A percentile compares a stretch with the other conserved stretches of the same genome.
phyloP scores from a whole-genome alignment of 2,113 vertebrate genomes.

The Cathartes aura region DNA sequence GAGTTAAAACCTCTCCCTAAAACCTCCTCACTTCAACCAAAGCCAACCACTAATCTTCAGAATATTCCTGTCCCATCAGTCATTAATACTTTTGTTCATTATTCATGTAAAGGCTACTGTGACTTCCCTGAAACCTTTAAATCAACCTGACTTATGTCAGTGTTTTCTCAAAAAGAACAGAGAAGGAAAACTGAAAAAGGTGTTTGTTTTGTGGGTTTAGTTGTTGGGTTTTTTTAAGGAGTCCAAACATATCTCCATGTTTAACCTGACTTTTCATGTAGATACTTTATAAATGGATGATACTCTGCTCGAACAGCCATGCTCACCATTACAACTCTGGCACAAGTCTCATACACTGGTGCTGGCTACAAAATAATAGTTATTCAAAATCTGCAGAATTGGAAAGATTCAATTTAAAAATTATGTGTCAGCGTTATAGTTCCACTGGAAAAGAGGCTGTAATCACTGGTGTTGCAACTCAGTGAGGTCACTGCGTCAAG shows the following conservation, averaged over 20 bases:
- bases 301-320: background rate
- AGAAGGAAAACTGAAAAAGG: background rate
- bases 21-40: background rate
- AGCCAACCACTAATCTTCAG: background rate
- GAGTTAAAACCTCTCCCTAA: background rate
- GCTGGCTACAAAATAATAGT: background rate
- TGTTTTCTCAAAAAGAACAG: background rate
- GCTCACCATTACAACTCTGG: background rate
- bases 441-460: background rate
- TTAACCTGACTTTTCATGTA: background rate
- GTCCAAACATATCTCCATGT: background rate
- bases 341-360: background rate
- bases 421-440: constrained; percentile 1
- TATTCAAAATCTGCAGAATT: background rate
- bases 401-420: background rate
- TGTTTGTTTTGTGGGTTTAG: background rate
- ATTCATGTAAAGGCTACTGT: background rate
- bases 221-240: background rate
- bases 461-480: background rate
- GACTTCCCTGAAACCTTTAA: background rate
- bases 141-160: background rate
- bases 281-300: background rate
- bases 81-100: background rate
- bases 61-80: background rate
- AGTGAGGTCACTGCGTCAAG: constrained; percentile 31